Base-by-base conservation (phyloP, 1,140 invertebrate species). In the Adelges cooleyi region DNA sequence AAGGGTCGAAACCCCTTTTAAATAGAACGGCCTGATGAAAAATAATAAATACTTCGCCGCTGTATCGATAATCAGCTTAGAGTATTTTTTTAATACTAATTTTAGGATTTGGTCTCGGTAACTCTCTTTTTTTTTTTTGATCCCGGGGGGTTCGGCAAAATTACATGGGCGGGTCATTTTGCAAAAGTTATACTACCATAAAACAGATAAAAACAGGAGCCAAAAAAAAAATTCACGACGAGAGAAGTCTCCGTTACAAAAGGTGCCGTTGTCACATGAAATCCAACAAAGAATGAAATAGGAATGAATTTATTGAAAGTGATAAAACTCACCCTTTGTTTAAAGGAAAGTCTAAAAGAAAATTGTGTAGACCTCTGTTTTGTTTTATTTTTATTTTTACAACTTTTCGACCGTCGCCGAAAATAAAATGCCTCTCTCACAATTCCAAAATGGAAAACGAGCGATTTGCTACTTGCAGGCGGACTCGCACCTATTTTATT, bases 61-160 rank as follows among this genome's bases (percentile, higher is more conserved):
- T 44, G n/a, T 4, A 48, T 33, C 40, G 22, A 48, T 62, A 62
- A 62, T 62, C 56, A 62, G 56, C 56, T 62, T 62, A 62, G 23
- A 42, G n/a, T n/a, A n/a, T n/a, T 48, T 48, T 62, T 62, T 29
- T 42, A 48, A 46, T 62, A 62, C 40, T 46, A 46, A 62, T 62
- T 48, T 46, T 25, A 33, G 53, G 38, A 59, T 44, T 59, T 42
- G 23, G 23, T 44, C 15, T 44, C 22, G 53, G n/a, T n/a, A n/a
- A 62, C 33, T 62, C 46, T 53, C 22, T 62, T 29, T 59, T 62
- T 27, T 17, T 20, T 33, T 38, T 13, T 13, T 13, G 6, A 13
- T 38, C 36, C 6, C 40, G 33, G 44, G 38, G 53, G 38, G 36
- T 44, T 27, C 8, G 23, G 44, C 10, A 2, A 27, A 59, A 54